Evolutionary conservation across 2,888 invertebrate genomes (phyloP), one percentile per base, ranked within the genome.

Genomic region (Xylota sylvarum): DNA sequence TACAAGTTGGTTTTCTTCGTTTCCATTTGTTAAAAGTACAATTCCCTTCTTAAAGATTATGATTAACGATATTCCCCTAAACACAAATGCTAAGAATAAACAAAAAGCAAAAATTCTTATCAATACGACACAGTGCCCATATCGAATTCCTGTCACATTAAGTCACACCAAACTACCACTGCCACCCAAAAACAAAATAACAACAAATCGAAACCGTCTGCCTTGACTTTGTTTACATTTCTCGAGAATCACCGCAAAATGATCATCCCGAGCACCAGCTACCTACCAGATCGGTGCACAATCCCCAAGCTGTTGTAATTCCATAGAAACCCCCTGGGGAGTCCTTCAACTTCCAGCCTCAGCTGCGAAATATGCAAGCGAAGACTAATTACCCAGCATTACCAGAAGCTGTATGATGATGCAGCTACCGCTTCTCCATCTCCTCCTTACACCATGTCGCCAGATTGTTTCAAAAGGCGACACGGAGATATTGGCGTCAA

Each of bases 361-460:
- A 60, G 69, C 69, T 48, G 64, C 9, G 23, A 67, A 76, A 81
- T 52, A 9, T 79, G 84, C 79, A 84, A 79, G 37, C 79, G 27
- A 80, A 84, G 84, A 84, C 84, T 84, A 84, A 84, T 84, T 84
- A 84, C 79, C 69, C 48, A 65, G 67, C 67, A 79, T 84, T 84
- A 84, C 79, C 84, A 72, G 79, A 37, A 52, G 35, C 83, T 72
- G 64, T 56, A 67, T 48, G 52, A 12, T 1, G 70, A 17, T 43
- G 27, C 58, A 19, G 46, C 56, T 46, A 43, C 32, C 30, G 5
- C n/a, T 14, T 23, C 12, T 65, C 23, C 32, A 35, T 10, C 32
- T 19, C 58, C 52, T 62, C 12, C 3, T 23, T 23, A 3, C 60
- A 14, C 30, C 4, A 5, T 48, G 48, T 35, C 65, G 55, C 27